Conservation (phyloP, 1,140 invertebrate genomes). For the Euwallacea similis region DNA sequence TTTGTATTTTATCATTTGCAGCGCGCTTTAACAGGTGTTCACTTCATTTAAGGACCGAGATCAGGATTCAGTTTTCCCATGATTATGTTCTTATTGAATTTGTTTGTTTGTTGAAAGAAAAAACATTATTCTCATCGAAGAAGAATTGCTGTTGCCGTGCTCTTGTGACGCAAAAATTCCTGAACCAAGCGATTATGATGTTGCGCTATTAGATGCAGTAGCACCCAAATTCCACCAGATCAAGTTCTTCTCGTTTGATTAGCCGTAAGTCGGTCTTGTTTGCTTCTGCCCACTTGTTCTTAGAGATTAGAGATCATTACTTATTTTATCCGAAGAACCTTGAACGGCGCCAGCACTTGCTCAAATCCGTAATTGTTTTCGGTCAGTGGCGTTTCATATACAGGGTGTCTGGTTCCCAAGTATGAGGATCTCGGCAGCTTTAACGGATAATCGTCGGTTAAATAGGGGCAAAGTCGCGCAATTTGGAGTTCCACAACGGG, state of each 20-base stretch:
- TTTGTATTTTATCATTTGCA: slow-evolving; percentile 16
- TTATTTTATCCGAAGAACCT: slow-evolving; percentile 25
- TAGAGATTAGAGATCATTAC: slow-evolving; percentile 20
- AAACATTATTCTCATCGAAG: too few species aligned
- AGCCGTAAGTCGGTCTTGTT: slow-evolving; percentile 23
- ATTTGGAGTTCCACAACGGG: too few species aligned
- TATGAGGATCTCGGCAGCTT: too few species aligned
- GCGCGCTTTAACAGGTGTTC: slow-evolving; percentile 24
- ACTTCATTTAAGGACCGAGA: slow-evolving; percentile 7
- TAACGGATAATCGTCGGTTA: too few species aligned
- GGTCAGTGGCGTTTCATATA: slow-evolving; percentile 4
- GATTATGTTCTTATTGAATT: neutral
- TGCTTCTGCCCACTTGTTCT: slow-evolving; percentile 24
- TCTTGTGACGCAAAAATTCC: too few species aligned
- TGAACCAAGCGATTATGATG: too few species aligned
- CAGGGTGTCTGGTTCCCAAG: too few species aligned
- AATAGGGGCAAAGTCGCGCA: too few species aligned
- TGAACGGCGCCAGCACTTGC: slow-evolving; percentile 23
- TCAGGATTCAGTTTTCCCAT: slow-evolving; percentile 22
- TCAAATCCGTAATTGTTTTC: slow-evolving; percentile 18
- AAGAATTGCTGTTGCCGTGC: too few species aligned
- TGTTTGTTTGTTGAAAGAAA: too few species aligned
- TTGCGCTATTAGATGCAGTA: too few species aligned
- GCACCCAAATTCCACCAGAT: neutral
- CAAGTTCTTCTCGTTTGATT: slow-evolving; percentile 14